phyloP scores from a whole-genome alignment of 64 coral and sea anemone genomes.

The Pocillopora damicornis region DNA sequence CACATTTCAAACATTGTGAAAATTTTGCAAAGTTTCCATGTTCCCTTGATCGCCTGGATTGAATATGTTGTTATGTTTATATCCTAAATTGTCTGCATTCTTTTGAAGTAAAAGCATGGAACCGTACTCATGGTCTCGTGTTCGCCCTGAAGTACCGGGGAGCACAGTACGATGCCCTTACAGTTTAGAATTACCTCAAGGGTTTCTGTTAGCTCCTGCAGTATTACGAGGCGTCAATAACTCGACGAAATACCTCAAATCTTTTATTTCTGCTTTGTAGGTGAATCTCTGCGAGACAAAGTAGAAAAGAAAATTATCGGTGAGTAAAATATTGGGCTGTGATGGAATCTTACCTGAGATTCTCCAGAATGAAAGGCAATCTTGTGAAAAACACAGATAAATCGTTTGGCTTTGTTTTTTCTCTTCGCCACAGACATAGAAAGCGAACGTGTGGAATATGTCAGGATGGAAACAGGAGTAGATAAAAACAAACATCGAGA shows the following conservation, averaged over 20 bases:
- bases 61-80: no score
- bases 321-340: neutral
- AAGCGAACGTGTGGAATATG: conserved; percentile 8
- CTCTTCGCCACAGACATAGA: neutral
- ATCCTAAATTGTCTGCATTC: no score
- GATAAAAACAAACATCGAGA: neutral
- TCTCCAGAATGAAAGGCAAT: neutral
- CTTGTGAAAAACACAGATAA: no score
- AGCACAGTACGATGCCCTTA: no score
- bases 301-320: conserved; percentile 60
- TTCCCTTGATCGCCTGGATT: no score
- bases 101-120: no score
- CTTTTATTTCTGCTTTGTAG: conserved; percentile 27
- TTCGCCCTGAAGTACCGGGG: no score
- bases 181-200: neutral
- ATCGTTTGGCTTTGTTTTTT: neutral
- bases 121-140: no score
- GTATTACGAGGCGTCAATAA: neutral
- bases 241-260: neutral
- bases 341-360: neutral
- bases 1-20: no score
- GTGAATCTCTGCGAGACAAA: conserved; percentile 38
- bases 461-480: neutral
- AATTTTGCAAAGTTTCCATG: no score
- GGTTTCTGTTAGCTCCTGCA: neutral